These are phyloP conservation scores for Mactromeris polynyma DNA, from an alignment of 2,888 invertebrate genomes.

Conservation along the genomic window DNA sequence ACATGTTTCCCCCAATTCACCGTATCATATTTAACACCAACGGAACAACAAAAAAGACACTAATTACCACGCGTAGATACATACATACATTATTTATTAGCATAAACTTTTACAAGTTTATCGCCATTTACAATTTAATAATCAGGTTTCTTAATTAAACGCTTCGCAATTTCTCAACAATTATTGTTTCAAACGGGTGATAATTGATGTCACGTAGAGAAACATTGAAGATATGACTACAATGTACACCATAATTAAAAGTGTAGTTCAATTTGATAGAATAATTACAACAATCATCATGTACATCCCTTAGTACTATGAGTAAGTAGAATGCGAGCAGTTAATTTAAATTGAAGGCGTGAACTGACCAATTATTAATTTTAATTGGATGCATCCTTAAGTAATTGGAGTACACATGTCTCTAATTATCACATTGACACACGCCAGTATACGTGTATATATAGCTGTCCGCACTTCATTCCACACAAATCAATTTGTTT, in stretches of 20 bases:
- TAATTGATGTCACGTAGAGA: background rate
- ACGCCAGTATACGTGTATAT: background rate
- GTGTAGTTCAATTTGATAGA: background rate
- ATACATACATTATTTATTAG: background rate
- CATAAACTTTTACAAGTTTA: too few species aligned
- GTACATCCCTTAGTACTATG: background rate
- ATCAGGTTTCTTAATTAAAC: background rate
- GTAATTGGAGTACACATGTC: constrained; percentile 8
- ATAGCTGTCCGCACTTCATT: background rate
- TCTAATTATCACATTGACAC: background rate
- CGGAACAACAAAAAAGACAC: background rate
- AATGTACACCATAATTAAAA: background rate
- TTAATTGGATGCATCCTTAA: background rate
- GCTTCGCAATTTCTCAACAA: background rate
- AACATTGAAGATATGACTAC: too few species aligned
- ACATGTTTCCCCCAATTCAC: background rate
- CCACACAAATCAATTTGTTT: background rate
- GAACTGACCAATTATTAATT: background rate
- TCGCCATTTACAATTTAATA: too few species aligned
- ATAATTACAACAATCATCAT: background rate
- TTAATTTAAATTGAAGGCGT: background rate
- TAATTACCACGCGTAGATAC: background rate
- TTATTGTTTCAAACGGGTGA: background rate
- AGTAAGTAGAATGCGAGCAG: background rate
- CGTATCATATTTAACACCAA: background rate